phyloP scores from a whole-genome alignment of 2,888 invertebrate species.

The Apamea anceps region DNA sequence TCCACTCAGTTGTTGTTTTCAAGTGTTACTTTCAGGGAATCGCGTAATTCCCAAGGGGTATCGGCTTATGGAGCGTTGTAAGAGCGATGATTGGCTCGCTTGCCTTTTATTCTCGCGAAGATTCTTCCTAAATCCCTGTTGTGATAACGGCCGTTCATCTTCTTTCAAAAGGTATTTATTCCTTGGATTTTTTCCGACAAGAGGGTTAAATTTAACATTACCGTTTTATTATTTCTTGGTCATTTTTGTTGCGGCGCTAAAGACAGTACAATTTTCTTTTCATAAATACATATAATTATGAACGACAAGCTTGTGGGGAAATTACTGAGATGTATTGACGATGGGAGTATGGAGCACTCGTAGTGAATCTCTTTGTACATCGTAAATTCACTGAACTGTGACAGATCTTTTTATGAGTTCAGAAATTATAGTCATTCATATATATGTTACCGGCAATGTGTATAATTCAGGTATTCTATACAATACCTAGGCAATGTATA shows the following conservation, averaged over 20 bases:
- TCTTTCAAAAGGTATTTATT: slow-evolving; percentile 26
- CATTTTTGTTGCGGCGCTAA: neutral
- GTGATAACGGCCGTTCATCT: slow-evolving; percentile 51
- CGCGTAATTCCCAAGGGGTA: slow-evolving; percentile 54
- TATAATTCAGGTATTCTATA: no score
- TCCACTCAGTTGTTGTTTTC: slow-evolving; percentile 13
- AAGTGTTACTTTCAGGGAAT: slow-evolving; percentile 44
- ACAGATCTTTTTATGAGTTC: neutral
- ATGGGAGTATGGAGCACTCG: no score
- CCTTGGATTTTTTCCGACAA: neutral
- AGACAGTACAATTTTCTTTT: neutral
- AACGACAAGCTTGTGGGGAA: neutral
- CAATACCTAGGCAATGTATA: no score
- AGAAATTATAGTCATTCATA: neutral
- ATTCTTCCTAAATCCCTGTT: slow-evolving; percentile 53
- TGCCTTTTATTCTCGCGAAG: slow-evolving; percentile 39
- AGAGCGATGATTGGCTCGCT: slow-evolving; percentile 61
- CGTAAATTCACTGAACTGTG: neutral
- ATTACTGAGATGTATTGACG: neutral
- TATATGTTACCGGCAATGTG: no score
- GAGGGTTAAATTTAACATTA: neutral
- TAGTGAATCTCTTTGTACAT: neutral
- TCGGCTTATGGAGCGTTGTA: slow-evolving; percentile 48
- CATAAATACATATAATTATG: neutral
- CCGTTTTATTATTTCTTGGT: neutral